Base-by-base conservation (phyloP, 1,140 invertebrate genomes). In the Drosophila burlai region DNA sequence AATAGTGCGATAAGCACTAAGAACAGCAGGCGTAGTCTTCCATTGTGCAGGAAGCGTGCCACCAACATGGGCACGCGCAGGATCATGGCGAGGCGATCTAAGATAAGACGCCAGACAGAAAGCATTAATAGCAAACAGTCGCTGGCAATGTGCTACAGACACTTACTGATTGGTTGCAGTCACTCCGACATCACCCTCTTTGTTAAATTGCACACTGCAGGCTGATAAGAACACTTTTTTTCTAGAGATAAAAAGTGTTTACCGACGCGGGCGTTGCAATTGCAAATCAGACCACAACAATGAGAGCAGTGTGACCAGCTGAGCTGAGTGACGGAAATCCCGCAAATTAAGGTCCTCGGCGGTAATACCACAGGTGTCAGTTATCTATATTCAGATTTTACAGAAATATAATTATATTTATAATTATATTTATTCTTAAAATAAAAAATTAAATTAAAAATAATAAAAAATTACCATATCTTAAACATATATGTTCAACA, bases 1-100 rank as follows among this genome's bases (percentile, higher is more conserved):
- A 71, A 50, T 4, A 91, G 3, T 3, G 63, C 8, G 15, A 91
- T 63, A 0, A 91, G 65, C 3, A 63, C 36, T 3, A 81, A 21
- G n/a, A 91, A 84, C n/a, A 91, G 9, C 16, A 86, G 2, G 1
- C 87, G 83, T 31, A 91, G 36, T 40, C 83, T 66, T 40, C 87
- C 83, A 57, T 86, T 86, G 49, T 91, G 71, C 50, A 87, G 21
- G 34, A 76, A 80, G 26, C 85, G 84, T 26, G 77, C 68, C 46
- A 64, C 13, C 46, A 75, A 26, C n/a, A 83, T 52, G 42, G 76
- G 68, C 26, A 84, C 26, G 9, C 85, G 85, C 49, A 84, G 57
- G 40, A 74, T 80, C 94, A 87, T 91, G 46, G 26, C 45, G 66
- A 34, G 47, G 24, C 34, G 18, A 36, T n/a, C 62, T 64, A 3